Evolutionary conservation across 2,113 vertebrate species (phyloP), one percentile per base, ranked within the genome.

Genomic region (Scomber colias): DNA sequence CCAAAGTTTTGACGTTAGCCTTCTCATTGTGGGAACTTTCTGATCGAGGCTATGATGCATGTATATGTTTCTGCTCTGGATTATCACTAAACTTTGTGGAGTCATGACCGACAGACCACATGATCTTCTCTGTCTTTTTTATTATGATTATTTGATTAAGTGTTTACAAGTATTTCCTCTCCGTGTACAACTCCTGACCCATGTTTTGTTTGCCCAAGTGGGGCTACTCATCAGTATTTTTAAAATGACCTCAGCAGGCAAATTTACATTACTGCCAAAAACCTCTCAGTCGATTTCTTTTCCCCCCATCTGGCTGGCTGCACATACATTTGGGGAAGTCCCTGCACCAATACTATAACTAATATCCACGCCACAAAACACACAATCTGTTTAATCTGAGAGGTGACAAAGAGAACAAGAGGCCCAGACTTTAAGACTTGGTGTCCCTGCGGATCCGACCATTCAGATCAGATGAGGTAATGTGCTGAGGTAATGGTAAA

Each of bases 401-500:
- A 70, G 31, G 55, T 48, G 72, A 83, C 84, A 71, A 61, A 44
- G 68, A 62, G 44, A 83, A 51, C 56, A 61, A 0, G 3, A 75
- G 49, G 19, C 24, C 44, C 21, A 14, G 48, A 54, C 45, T 24
- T 1, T 17, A 67, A 24, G 17, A 31, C 61, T 24, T 64, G 2
- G 24, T 50, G 44, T 9, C 71, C 56, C 44, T 49, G 61, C 0
- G 46, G 72, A 75, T 48, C 50, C 14, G 61, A 13, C 31, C 74
- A 62, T 77, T 75, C 56, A 64, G 49, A 72, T 71, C 16, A n/a
- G 59, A 79, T 87, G 84, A 87, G 61, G 82, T 81, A n/a, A 90
- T 77, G 71, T 49, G 31, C 45, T 75, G 77, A 75, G 84, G 31
- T 85, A 45, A 73, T 63, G 48, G 24, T 27, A 27, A 27, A 27